Conservation (phyloP, 2,888 invertebrate species). For the Eupithecia insigniata region DNA sequence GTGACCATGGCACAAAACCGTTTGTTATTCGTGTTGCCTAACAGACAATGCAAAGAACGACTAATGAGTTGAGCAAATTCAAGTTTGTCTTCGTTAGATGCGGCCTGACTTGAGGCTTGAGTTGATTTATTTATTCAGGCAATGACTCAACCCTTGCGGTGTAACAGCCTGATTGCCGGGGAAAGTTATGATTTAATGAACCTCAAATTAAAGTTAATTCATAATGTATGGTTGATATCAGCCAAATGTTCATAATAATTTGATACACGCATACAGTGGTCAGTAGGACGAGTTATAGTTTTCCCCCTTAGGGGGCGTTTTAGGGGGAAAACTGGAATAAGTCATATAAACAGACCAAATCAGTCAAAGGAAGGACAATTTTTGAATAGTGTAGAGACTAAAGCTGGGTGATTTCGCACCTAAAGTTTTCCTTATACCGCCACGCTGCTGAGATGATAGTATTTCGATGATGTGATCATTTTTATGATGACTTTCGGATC, state of each 20-base stretch:
- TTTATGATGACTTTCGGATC: constrained; percentile 23
- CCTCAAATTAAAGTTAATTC: not conserved
- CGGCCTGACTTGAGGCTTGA: constrained; percentile 22
- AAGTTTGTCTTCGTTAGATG: constrained; percentile 33
- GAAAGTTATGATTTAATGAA: not conserved
- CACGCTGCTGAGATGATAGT: too few species aligned
- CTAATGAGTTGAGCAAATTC: constrained; percentile 30
- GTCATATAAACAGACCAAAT: too few species aligned
- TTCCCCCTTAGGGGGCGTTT: too few species aligned
- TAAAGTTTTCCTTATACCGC: too few species aligned
- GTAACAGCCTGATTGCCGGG: not conserved
- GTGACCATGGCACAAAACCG: not conserved
- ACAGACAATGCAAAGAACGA: constrained; percentile 30
- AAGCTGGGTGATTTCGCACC: too few species aligned
- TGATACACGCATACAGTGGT: too few species aligned
- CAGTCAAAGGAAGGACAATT: too few species aligned
- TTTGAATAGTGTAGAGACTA: too few species aligned
- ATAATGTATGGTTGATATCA: not conserved
- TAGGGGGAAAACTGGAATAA: too few species aligned
- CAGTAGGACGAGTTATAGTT: too few species aligned
- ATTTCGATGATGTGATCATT: not conserved
- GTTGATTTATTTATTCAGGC: not conserved
- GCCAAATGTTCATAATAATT: not conserved
- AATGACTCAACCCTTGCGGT: not conserved
- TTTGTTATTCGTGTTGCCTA: constrained; percentile 1